Evolutionary conservation across 2,113 vertebrate genomes (phyloP).

Genomic region (Panurus biarmicus): DNA sequence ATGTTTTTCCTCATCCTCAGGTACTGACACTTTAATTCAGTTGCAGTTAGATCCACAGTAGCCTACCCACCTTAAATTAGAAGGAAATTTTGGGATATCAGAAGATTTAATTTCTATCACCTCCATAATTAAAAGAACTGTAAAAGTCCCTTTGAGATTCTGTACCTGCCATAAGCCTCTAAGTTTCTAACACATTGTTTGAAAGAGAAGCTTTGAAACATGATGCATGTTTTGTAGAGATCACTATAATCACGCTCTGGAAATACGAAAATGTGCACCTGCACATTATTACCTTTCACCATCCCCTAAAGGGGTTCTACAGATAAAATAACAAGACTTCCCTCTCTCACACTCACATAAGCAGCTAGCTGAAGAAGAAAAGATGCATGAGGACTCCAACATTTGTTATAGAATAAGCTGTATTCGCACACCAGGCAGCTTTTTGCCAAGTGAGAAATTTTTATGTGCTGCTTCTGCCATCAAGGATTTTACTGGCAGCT

Average conservation of each 20-base stretch:
- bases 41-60: not conserved
- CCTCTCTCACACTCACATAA: not conserved
- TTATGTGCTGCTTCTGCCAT: not conserved
- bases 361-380: not conserved
- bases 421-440: fast-evolving
- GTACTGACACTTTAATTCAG: not conserved
- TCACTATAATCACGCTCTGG: not conserved
- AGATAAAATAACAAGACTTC: not conserved
- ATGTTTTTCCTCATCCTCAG: not conserved
- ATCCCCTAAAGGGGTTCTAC: not conserved
- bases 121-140: not conserved
- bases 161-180: not conserved
- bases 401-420: not conserved
- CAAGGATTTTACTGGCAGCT: not conserved
- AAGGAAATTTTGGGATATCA: not conserved
- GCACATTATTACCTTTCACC: not conserved
- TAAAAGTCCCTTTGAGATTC: not conserved
- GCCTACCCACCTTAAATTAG: not conserved
- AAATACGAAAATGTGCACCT: not conserved
- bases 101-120: not conserved
- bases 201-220: not conserved
- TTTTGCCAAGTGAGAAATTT: not conserved
- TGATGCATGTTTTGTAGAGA: not conserved
- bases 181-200: not conserved
- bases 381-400: not conserved